Evolutionary conservation across 2,797 vertebrate genomes (phyloP).

Genomic region (Protosalanx chinensis): DNA sequence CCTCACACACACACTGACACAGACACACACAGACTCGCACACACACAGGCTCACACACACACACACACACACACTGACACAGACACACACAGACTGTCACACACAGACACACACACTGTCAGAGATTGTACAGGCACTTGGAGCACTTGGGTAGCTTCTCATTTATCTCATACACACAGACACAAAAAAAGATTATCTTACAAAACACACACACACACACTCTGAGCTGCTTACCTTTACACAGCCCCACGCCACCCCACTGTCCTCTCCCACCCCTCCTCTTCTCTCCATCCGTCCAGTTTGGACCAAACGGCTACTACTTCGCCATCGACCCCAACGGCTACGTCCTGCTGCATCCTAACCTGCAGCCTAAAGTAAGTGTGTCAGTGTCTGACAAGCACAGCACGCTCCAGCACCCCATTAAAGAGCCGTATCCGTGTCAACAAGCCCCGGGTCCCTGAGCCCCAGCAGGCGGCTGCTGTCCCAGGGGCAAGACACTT

Average conservation of each 20-base stretch:
- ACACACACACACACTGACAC: too few species aligned
- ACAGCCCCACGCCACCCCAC: not conserved
- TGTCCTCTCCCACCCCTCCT: not conserved
- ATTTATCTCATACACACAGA: too few species aligned
- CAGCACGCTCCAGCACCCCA: not conserved
- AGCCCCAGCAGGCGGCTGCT: not conserved
- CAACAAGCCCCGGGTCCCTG: not conserved
- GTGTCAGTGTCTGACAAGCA: not conserved
- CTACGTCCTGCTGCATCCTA: slow-evolving; percentile 96
- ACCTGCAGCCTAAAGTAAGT: slow-evolving; percentile 96
- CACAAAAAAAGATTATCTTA: too few species aligned
- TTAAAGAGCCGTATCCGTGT: slow-evolving; percentile 6
- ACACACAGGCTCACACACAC: not conserved
- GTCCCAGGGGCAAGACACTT: too few species aligned
- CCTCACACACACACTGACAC: not conserved
- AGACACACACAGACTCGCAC: not conserved
- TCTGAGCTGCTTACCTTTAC: not conserved
- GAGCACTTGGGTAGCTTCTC: too few species aligned
- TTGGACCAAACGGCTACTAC: slow-evolving; percentile 98
- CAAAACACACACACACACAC: not conserved
- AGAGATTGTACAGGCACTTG: too few species aligned
- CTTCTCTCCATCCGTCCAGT: slow-evolving; percentile 63
- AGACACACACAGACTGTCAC: not conserved
- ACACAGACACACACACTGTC: not conserved
- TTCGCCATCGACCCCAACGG: slow-evolving; percentile 99